Percentiles rank a stretch among this genome's conserved stretches.
These are phyloP conservation scores for Chaenogobius annularis DNA, from an alignment of 2,113 vertebrate species.

Conservation along the genomic window DNA sequence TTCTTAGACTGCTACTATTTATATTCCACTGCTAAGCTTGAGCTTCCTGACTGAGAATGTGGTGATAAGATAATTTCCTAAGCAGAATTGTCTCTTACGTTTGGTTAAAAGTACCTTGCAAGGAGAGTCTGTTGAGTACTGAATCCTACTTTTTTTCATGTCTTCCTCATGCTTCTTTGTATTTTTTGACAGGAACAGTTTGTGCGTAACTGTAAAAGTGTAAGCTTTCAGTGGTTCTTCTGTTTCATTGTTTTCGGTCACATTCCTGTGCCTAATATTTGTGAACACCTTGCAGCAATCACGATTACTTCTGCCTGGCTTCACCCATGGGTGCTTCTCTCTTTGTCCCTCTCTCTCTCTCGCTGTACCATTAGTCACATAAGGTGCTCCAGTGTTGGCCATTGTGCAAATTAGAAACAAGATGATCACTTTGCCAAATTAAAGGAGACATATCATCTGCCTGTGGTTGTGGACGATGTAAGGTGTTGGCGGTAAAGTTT, in stretches of 20 bases:
- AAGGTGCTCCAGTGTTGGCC: conserved; percentile 25
- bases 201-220: conserved; percentile 33
- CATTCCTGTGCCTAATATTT: conserved; percentile 56
- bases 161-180: conserved; percentile 9
- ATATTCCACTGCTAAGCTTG: conserved; percentile 1
- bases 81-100: conserved; percentile 3
- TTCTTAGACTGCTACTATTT: conserved; percentile 1
- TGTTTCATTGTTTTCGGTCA: conserved; percentile 55
- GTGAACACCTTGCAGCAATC: conserved; percentile 58
- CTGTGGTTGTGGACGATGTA: no score
- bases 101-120: conserved; percentile 4
- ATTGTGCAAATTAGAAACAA: conserved; percentile 31
- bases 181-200: conserved; percentile 13
- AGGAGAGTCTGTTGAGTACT: conserved; percentile 26
- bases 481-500: background rate
- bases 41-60: background rate
- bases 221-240: conserved; percentile 22
- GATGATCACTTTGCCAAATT: conserved; percentile 9
- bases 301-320: conserved; percentile 59
- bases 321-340: conserved; percentile 54
- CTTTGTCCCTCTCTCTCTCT: background rate
- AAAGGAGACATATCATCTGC: background rate
- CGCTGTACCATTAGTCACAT: conserved; percentile 57
- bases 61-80: background rate
- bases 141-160: conserved; percentile 15